Conservation (phyloP, 2,113 vertebrate genomes). For the Hylia prasina region DNA sequence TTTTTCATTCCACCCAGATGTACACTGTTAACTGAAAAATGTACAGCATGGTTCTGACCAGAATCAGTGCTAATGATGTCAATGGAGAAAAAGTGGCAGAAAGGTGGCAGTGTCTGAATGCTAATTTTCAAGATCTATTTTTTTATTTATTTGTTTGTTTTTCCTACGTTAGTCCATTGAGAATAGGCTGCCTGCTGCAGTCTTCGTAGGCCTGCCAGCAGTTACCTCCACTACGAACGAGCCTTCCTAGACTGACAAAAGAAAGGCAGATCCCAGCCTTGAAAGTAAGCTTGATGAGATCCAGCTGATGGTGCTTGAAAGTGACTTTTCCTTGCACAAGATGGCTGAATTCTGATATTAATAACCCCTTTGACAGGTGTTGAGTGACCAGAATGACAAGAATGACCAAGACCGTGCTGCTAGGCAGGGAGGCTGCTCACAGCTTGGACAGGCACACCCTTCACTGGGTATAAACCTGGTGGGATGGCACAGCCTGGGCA, state of each 20-base stretch:
- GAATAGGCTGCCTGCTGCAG: not conserved
- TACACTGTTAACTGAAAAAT: not conserved
- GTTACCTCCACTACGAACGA: not conserved
- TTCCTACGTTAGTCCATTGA: not conserved
- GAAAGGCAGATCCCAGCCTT: not conserved
- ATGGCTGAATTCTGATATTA: not conserved
- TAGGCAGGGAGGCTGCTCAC: not conserved
- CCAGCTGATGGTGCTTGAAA: not conserved
- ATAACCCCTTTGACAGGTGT: accelerated
- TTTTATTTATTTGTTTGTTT: not conserved
- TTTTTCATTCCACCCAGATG: not conserved
- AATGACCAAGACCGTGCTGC: not conserved
- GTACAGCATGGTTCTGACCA: not conserved
- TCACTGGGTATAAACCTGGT: not conserved
- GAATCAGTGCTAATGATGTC: not conserved
- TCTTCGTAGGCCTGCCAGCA: accelerated
- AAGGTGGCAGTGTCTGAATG: not conserved
- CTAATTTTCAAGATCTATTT: not conserved
- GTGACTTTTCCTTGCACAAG: not conserved
- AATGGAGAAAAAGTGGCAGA: not conserved
- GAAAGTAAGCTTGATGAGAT: not conserved
- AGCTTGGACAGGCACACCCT: no score
- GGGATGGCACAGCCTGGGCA: not conserved
- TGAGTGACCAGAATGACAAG: no score
- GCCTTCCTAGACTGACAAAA: not conserved